Base-by-base conservation (phyloP, 2,797 vertebrate species). In the Octomys mimax region DNA sequence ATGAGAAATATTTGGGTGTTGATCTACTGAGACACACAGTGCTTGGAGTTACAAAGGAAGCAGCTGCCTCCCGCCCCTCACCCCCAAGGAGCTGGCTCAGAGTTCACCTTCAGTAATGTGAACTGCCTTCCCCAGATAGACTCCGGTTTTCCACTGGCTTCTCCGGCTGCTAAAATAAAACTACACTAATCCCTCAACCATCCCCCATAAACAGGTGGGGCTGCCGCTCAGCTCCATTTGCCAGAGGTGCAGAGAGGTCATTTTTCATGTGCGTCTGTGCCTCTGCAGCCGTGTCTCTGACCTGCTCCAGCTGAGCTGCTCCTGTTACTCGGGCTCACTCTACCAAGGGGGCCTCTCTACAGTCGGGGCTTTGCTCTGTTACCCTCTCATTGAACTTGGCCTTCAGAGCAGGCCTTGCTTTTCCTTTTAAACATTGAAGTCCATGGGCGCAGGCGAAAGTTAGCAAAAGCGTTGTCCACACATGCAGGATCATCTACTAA, bases 121-220 rank as follows among this genome's bases (percentile, higher is more conserved):
- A 96, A 97, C 95, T 96, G 96, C 96, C 96, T 91, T 96, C 91
- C 82, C 75, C 85, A 94, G 61, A 84, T 24, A 87, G 89, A 49
- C 49, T 89, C 80, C 33, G 59, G 78, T 52, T 92, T 90, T 95
- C 94, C 97, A 59, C 42, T 9, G 85, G 91, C 96, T 91, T 86
- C 91, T 95, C 19, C 71, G 31, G 52, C 71, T 86, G 90, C 97
- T 97, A 94, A 97, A 97, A 98, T 97, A 97, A 92, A 97, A 93
- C 87, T 1, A 0, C 46, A 64, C 87, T 68, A 91, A 96, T 95
- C 97, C 94, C 21, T 89, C 78, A 66, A 12, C 73, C 64, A 36
- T n/a, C 64, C 87, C 70, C 73, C 14, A 2, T 22, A 62, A 93
- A 87, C 96, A 97, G 97, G 94, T 95, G 93, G 81, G 16, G 52